Evolutionary conservation across 2,113 vertebrate species (phyloP), one percentile per base, ranked within the genome.

Genomic region (Piprites chloris): DNA sequence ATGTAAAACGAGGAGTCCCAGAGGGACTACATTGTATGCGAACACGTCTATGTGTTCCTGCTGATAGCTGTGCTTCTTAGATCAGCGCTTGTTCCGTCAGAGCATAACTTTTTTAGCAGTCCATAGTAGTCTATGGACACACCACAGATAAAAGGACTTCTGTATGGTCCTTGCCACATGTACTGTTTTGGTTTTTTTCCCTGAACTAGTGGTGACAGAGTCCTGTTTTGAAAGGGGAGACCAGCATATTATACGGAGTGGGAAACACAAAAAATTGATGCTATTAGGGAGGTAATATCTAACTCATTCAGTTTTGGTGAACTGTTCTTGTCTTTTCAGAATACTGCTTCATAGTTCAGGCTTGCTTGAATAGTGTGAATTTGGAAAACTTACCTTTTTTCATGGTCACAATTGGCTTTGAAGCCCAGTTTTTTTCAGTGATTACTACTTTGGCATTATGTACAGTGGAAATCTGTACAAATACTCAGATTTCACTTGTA

Each of bases 191-290:
- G 47, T 69, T 63, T 80, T 56, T 46, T 9, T 12, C 15, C 6
- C 6, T 1, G 1, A 15, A 4, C 12, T 49, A 10, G 6, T 80
- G 19, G 22, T 55, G 49, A 22, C 2, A 2, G 6, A 42, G 18
- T 61, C 17, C 19, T 66, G 14, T 62, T 78, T 78, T 68, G 30
- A 46, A 79, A 72, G 26, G 44, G 58, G 47, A 83, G 58, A 50
- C 21, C 14, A 49, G 9, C 19, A 16, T 55, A 14, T 13, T 30
- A 3, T 67, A 12, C 2, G 10, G 28, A 44, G 6, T 32, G 9
- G 75, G 59, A 69, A 35, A 22, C 6, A 50, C 16, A 68, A 62
- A 73, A 65, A 52, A 26, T 2, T 22, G 1, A 6, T 2, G 1
- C 37, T 61, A 33, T 1, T 33, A 39, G 17, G 20, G 21, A 20